Conservation (phyloP, 92 coral and sea anemone genomes). For the Actinostola sp. region DNA sequence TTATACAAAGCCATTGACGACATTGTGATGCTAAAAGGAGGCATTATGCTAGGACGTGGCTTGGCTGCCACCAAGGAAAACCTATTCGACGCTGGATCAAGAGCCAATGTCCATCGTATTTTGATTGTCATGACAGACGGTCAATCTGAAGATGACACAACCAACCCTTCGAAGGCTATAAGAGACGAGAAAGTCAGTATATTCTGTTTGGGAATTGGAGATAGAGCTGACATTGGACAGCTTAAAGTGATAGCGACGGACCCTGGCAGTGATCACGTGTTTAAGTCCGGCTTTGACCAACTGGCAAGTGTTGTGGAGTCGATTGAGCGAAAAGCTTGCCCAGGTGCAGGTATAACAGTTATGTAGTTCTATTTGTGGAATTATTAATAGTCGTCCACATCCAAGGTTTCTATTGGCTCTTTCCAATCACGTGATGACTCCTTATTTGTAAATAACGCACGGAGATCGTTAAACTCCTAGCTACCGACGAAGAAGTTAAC, state of each 20-base stretch:
- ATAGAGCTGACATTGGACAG: constrained; percentile 26
- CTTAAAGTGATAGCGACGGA: constrained; percentile 58
- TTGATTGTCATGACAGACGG: constrained; percentile 68
- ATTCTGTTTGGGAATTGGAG: constrained; percentile 62
- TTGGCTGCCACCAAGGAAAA: constrained; percentile 20
- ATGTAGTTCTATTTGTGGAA: too few species aligned
- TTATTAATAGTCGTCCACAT: too few species aligned
- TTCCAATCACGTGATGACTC: too few species aligned
- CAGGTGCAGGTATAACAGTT: too few species aligned
- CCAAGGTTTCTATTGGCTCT: too few species aligned
- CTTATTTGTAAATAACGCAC: too few species aligned
- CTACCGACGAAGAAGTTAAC: too few species aligned
- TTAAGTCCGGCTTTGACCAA: constrained; percentile 27
- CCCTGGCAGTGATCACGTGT: constrained; percentile 60
- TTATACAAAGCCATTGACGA: constrained; percentile 48
- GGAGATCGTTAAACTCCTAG: too few species aligned
- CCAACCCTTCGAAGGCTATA: constrained; percentile 57
- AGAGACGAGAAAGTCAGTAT: constrained; percentile 59
- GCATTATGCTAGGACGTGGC: constrained; percentile 41
- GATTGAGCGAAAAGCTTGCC: constrained; percentile 40
- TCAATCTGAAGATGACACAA: constrained; percentile 41
- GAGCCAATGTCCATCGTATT: constrained; percentile 48
- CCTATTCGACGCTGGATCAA: constrained; percentile 42
- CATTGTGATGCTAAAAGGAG: constrained; percentile 20
- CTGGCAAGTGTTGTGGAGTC: constrained; percentile 17